Percentiles rank a stretch among this genome's conserved stretches.
These are phyloP conservation scores for Mormyrus proboscirostris DNA, from an alignment of 2,797 vertebrate genomes.

Conservation along the genomic window DNA sequence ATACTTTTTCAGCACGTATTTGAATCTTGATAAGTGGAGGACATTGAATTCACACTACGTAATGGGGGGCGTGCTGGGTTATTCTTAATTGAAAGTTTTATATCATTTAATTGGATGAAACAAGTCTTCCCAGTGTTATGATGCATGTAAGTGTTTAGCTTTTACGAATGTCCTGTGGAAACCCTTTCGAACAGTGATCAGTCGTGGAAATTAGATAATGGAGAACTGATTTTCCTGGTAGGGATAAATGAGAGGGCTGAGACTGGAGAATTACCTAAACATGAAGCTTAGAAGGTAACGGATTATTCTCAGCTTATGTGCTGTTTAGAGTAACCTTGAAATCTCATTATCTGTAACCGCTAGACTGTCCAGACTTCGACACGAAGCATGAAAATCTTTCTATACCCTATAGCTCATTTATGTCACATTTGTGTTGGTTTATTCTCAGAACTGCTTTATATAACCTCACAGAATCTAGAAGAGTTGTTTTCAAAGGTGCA, in stretches of 20 bases:
- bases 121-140: background rate
- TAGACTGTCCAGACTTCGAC: background rate
- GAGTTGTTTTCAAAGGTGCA: background rate
- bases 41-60: background rate
- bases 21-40: background rate
- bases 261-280: background rate
- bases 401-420: background rate
- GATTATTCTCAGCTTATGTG: background rate
- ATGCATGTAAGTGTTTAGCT: background rate
- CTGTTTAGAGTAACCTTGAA: slow-evolving; percentile 1
- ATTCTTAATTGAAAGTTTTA: background rate
- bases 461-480: background rate
- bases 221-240: background rate
- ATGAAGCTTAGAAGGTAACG: background rate
- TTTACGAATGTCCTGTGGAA: background rate
- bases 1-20: background rate
- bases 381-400: background rate
- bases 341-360: background rate
- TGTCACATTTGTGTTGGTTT: background rate
- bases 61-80: background rate
- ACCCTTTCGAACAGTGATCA: background rate
- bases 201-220: background rate
- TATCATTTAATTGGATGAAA: background rate
- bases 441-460: background rate
- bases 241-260: background rate